These are phyloP conservation scores for Pedionomus torquatus DNA, from an alignment of 2,113 vertebrate genomes.

Conservation along the genomic window DNA sequence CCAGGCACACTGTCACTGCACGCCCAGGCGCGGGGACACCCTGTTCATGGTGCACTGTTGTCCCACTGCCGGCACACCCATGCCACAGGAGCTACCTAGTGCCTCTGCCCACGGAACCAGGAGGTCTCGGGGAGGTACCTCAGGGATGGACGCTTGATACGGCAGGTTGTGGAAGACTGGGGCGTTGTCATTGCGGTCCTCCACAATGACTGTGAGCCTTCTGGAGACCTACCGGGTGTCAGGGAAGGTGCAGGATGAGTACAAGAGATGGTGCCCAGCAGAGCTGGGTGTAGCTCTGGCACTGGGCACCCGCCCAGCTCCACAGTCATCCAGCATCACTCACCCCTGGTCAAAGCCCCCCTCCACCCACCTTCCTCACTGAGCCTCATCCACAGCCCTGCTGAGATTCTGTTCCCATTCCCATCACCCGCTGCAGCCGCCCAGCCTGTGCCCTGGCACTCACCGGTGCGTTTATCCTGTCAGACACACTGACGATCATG, in stretches of 20 bases:
- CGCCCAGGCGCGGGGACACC: not conserved
- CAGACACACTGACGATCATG: rapidly evolving
- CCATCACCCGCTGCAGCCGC: not conserved
- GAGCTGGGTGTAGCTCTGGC: not conserved
- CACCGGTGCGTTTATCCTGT: not conserved
- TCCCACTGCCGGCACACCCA: not conserved
- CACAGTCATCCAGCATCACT: not conserved
- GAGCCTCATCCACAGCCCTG: rapidly evolving
- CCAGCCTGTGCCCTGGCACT: not conserved
- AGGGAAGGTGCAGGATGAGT: not conserved
- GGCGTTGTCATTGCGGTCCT: constrained; percentile 48
- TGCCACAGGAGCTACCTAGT: not conserved
- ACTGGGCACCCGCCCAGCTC: too few relatives aligned
- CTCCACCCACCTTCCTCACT: not conserved
- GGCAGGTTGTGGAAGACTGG: not conserved
- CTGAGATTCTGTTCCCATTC: not conserved
- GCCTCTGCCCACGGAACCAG: rapidly evolving
- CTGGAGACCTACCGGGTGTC: not conserved
- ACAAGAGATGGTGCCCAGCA: not conserved
- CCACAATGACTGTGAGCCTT: not conserved
- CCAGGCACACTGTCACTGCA: rapidly evolving
- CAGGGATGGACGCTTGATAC: not conserved
- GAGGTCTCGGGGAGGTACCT: not conserved
- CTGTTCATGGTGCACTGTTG: rapidly evolving
- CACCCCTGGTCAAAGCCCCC: not conserved